These are phyloP conservation scores for Carassius gibelio DNA, from an alignment of 2,113 vertebrate genomes.

Conservation along the genomic window DNA sequence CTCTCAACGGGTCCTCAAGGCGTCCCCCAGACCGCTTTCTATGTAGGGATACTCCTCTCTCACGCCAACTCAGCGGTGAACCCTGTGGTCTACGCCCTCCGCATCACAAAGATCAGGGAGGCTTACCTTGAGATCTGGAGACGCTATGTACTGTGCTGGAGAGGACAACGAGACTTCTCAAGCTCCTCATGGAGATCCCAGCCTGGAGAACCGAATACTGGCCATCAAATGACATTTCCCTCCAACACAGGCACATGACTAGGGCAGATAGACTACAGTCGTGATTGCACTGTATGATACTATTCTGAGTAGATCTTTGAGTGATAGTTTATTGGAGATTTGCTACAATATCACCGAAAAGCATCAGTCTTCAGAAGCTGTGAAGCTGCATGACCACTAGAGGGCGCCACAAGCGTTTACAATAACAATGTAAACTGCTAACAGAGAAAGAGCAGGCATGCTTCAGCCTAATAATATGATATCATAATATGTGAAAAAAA, in stretches of 20 bases:
- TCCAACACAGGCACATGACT: neutral
- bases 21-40: neutral
- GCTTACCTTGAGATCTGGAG: constrained; percentile 63
- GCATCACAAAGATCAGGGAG: constrained; percentile 13
- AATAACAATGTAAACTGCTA: neutral
- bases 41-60: constrained; percentile 79
- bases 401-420: neutral
- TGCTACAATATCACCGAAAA: neutral
- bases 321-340: neutral
- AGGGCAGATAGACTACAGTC: neutral
- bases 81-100: constrained; percentile 41
- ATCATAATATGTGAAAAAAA: too few relatives aligned
- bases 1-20: constrained; percentile 60
- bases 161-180: neutral
- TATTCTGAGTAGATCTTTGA: neutral
- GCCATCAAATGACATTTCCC: neutral
- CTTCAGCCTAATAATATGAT: too few relatives aligned
- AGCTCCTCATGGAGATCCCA: neutral
- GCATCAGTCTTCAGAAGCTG: neutral
- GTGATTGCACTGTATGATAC: neutral
- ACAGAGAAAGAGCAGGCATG: neutral
- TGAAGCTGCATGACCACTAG: neutral
- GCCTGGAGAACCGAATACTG: neutral
- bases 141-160: constrained; percentile 44
- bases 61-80: constrained; percentile 88